These are phyloP conservation scores for Margaritifera margaritifera DNA, from an alignment of 2,888 invertebrate genomes.

Conservation along the genomic window DNA sequence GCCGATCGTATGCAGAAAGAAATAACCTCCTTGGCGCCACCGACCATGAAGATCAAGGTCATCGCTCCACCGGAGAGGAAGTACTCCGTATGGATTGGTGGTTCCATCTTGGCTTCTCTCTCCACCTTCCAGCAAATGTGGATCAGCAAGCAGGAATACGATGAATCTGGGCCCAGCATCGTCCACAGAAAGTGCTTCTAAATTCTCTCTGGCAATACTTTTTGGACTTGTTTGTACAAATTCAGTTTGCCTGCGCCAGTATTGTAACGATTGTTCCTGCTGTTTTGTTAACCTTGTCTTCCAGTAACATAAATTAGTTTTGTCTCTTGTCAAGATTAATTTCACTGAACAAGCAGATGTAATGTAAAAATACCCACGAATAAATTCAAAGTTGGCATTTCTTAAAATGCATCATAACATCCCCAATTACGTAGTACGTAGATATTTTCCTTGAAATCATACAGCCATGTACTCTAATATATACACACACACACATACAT, in stretches of 20 bases:
- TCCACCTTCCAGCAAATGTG: slow-evolving; percentile 68
- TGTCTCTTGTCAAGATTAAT: too few relatives aligned
- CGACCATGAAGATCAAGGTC: slow-evolving; percentile 78
- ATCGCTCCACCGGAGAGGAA: slow-evolving; percentile 69
- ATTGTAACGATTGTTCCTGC: too few relatives aligned
- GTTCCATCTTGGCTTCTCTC: slow-evolving; percentile 65
- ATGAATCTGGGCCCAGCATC: slow-evolving; percentile 85
- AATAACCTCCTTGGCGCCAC: slow-evolving; percentile 86
- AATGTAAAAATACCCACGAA: too few relatives aligned
- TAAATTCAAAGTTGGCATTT: too few relatives aligned
- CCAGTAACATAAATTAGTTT: too few relatives aligned
- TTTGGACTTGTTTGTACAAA: neutral
- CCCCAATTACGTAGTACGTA: too few relatives aligned
- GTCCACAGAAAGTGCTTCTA: slow-evolving; percentile 80
- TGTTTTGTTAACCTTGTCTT: too few relatives aligned
- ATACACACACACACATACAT: too few relatives aligned
- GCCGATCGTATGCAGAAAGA: slow-evolving; percentile 98
- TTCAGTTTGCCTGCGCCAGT: neutral
- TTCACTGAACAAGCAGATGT: too few relatives aligned
- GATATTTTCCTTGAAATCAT: too few relatives aligned
- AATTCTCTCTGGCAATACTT: neutral
- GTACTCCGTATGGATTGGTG: slow-evolving; percentile 69
- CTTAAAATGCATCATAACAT: too few relatives aligned
- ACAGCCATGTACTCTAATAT: too few relatives aligned
- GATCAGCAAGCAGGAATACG: slow-evolving; percentile 68